phyloP scores from a whole-genome alignment of 1,140 invertebrate species.

The Pseudomyrmex dendroicus region DNA sequence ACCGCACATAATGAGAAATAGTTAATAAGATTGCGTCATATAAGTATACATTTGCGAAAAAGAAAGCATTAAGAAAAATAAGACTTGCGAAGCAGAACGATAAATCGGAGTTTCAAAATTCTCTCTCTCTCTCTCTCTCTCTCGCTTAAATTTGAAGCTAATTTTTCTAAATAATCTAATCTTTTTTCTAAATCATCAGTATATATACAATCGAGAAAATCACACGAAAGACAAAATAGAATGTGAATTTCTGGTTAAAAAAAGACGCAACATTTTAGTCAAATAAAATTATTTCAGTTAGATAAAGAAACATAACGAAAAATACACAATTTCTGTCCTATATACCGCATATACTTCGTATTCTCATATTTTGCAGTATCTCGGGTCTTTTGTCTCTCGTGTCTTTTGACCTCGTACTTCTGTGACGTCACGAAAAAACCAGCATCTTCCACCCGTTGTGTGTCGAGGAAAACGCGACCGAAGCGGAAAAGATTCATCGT shows the following conservation, averaged over 20 bases:
- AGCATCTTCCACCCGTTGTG: neutral
- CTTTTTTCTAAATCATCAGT: too few relatives aligned
- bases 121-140: too few relatives aligned
- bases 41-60: neutral
- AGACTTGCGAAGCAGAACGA: conserved; percentile 13
- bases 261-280: too few relatives aligned
- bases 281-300: too few relatives aligned
- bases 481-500: conserved; percentile 48
- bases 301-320: too few relatives aligned
- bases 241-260: too few relatives aligned
- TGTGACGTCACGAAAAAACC: conserved; percentile 53
- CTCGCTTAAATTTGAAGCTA: too few relatives aligned
- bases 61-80: neutral
- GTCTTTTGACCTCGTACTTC: neutral
- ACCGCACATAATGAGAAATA: neutral
- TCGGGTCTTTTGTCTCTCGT: neutral
- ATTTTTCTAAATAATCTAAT: too few relatives aligned
- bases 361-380: neutral
- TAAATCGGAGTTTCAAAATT: conserved; percentile 32
- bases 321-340: neutral
- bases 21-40: neutral
- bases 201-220: too few relatives aligned
- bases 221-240: too few relatives aligned
- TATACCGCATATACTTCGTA: neutral
- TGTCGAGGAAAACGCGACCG: conserved; percentile 30